These are phyloP conservation scores for Thymelicus sylvestris DNA, from an alignment of 2,888 invertebrate genomes.

Conservation along the genomic window DNA sequence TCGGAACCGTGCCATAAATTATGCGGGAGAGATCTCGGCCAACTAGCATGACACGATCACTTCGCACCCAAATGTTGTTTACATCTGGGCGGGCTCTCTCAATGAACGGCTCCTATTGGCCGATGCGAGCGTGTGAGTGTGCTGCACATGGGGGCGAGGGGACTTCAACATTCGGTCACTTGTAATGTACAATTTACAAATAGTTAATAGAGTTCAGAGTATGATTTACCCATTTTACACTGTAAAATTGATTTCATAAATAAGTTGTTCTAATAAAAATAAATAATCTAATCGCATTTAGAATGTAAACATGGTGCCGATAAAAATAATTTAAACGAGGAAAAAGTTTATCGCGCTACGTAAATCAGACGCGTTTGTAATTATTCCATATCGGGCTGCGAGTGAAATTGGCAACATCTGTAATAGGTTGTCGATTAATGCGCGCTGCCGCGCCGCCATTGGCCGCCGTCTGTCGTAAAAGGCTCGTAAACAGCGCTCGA, in stretches of 20 bases:
- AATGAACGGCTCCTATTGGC: conserved; percentile 21
- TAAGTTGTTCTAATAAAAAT: no score
- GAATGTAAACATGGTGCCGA: neutral
- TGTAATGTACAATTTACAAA: neutral
- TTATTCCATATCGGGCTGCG: conserved; percentile 48
- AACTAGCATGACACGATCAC: conserved; percentile 30
- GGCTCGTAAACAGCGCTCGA: conserved; percentile 34
- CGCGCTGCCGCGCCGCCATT: conserved; percentile 50
- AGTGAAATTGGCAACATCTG: conserved; percentile 45
- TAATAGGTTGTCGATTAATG: conserved; percentile 43
- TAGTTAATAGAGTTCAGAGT: neutral
- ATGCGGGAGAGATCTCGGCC: conserved; percentile 23
- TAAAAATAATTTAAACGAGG: conserved; percentile 9
- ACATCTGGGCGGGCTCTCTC: conserved; percentile 28
- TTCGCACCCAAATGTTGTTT: conserved; percentile 33
- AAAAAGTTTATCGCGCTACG: conserved; percentile 39
- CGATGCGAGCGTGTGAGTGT: conserved; percentile 12
- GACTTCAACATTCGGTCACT: conserved; percentile 6
- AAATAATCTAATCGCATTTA: neutral
- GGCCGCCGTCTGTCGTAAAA: conserved; percentile 44
- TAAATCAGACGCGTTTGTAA: conserved; percentile 51
- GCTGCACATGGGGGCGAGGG: neutral
- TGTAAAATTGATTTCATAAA: no score
- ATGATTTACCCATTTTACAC: neutral
- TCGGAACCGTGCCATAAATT: conserved; percentile 28